Conservation (phyloP, 2,888 invertebrate genomes). For the Matsumyia berberina region DNA sequence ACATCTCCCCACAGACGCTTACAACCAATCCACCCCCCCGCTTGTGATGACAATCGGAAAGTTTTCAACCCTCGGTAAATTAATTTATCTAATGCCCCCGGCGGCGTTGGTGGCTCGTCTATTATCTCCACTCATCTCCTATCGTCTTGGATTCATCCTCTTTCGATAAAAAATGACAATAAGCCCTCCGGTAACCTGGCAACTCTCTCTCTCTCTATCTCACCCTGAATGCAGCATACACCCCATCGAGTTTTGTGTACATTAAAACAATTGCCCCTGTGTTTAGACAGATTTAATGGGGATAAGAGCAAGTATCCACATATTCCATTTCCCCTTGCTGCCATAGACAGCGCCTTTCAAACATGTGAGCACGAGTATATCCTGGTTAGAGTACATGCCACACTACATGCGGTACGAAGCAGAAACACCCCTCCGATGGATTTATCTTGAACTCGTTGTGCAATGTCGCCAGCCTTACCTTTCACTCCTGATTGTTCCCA, state of each 20-base stretch:
- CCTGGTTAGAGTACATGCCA: constrained; percentile 33
- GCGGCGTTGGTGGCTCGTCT: constrained; percentile 32
- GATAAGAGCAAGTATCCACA: constrained; percentile 51
- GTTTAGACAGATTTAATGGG: constrained; percentile 82
- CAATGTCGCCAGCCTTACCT: constrained; percentile 60
- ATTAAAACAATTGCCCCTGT: constrained; percentile 82
- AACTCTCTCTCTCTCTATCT: constrained; percentile 21
- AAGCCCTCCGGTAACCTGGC: constrained; percentile 63
- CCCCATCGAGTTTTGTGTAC: constrained; percentile 72
- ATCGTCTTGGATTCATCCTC: constrained; percentile 39
- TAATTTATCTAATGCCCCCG: constrained; percentile 74
- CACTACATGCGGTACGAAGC: constrained; percentile 42
- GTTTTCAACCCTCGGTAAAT: constrained; percentile 75
- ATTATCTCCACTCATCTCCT: constrained; percentile 46
- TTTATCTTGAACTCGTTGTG: constrained; percentile 64
- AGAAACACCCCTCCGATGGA: constrained; percentile 35
- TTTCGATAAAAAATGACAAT: constrained; percentile 32
- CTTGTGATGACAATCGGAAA: constrained; percentile 68
- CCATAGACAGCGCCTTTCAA: constrained; percentile 30
- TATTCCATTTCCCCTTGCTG: constrained; percentile 42
- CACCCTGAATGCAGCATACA: constrained; percentile 27
- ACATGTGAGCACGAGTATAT: neutral
- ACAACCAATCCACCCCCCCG: constrained; percentile 7
- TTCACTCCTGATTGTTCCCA: neutral
- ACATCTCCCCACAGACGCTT: constrained; percentile 8